Percentiles rank a stretch among this genome's conserved stretches.
Evolutionary conservation across 1,140 invertebrate genomes (phyloP).

Genomic region (Hirudo medicinalis): DNA sequence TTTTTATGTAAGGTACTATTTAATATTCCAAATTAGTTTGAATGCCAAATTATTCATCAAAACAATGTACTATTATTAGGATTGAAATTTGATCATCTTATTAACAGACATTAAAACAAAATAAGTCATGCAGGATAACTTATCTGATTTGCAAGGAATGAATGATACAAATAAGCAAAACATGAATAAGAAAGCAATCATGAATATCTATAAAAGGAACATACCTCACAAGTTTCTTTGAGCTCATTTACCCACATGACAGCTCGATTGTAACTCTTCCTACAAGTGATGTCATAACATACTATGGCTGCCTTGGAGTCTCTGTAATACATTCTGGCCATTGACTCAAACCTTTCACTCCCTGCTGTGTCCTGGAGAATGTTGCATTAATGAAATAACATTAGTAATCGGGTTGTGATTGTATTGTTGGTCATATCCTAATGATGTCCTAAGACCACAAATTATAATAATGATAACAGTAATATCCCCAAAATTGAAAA

Average conservation of each 20-base stretch:
- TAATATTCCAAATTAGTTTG: no score
- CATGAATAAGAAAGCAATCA: background rate
- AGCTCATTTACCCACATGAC: slow-evolving; percentile 56
- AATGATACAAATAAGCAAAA: background rate
- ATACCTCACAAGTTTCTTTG: slow-evolving; percentile 49
- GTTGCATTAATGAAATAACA: no score
- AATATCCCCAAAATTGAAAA: no score
- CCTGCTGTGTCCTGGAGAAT: slow-evolving; percentile 52
- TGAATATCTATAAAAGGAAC: slow-evolving; percentile 1
- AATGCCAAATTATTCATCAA: no score
- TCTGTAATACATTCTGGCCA: slow-evolving; percentile 58
- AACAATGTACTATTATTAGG: no score
- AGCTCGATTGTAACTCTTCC: slow-evolving; percentile 49
- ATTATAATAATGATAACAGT: no score
- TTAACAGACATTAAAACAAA: no score
- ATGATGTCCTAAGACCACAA: no score
- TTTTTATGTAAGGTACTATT: no score
- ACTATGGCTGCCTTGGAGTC: slow-evolving; percentile 56
- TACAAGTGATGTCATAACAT: slow-evolving; percentile 54
- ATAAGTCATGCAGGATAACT: background rate
- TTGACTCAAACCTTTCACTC: slow-evolving; percentile 52
- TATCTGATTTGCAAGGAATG: background rate
- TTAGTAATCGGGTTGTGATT: no score
- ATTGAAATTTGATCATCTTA: no score
- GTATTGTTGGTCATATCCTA: no score